phyloP scores from a whole-genome alignment of 2,113 vertebrate species.

The pig (Sus scrofa) region DNA sequence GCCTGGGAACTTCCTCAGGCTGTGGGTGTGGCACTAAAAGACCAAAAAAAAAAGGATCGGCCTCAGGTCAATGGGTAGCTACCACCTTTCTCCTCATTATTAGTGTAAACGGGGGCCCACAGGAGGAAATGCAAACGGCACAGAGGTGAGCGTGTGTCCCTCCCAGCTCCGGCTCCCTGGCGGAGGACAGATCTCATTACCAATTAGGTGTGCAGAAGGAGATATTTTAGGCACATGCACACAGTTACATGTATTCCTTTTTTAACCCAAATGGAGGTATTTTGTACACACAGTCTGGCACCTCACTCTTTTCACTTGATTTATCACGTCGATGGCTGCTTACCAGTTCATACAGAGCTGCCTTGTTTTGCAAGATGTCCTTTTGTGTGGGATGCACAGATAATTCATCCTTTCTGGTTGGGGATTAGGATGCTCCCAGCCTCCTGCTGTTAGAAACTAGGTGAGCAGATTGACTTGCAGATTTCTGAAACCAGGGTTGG shows the following conservation, averaged over 20 bases:
- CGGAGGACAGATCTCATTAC: not conserved
- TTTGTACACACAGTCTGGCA: not conserved
- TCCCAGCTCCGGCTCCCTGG: not conserved
- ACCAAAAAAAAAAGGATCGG: not conserved
- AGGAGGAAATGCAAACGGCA: not conserved
- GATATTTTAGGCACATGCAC: not conserved
- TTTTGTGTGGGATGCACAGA: not conserved
- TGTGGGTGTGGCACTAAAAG: no score
- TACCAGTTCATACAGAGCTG: fast-evolving
- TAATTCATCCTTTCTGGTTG: fast-evolving
- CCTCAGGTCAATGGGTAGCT: not conserved
- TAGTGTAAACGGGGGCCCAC: not conserved
- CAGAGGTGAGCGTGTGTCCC: not conserved
- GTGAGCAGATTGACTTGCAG: not conserved
- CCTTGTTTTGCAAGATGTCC: not conserved
- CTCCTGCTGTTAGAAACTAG: not conserved
- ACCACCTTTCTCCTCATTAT: not conserved
- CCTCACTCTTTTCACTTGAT: not conserved
- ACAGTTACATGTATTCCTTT: not conserved
- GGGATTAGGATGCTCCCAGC: not conserved
- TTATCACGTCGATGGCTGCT: not conserved
- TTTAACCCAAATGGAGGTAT: not conserved
- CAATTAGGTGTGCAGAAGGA: not conserved
- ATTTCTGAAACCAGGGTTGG: not conserved
- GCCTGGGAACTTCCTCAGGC: no score